Evolutionary conservation across 2,888 invertebrate genomes (phyloP), one percentile per base, ranked within the genome.

Genomic region (Clostera curtula): DNA sequence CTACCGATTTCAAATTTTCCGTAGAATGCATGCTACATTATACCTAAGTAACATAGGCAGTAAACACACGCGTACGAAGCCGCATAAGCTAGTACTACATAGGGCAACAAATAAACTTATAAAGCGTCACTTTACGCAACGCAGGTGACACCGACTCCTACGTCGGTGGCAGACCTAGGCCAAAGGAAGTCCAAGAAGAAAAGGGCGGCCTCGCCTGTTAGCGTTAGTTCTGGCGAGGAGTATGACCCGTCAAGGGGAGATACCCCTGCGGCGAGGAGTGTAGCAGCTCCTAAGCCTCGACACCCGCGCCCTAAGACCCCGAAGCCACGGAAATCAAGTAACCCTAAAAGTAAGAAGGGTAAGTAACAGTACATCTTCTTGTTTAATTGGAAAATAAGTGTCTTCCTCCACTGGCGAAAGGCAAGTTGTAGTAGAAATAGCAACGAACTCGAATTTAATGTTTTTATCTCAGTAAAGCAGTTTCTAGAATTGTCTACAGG

Each of bases 161-260:
- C 62, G 17, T 68, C 75, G 24, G 63, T 80, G 37, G 62, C 74
- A 2, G 80, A 82, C 33, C 49, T 82, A 30, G 79, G 77, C 7
- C 80, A 69, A 40, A 65, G 74, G 30, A 82, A 76, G 48, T 79
- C 79, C 1, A 83, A 83, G 49, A 82, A 82, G 56, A 83, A 83
- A 39, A 59, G 74, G 19, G 65, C 66, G 1, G 70, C 73, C 2
- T 77, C 83, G 4, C 82, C 84, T 0, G 69, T 62, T 1, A 77
- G 82, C 34, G 76, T 68, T 13, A 83, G 83, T 36, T 84, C 84
- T 2, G 84, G 84, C 24, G 84, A 84, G 44, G 84, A 84, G 46
- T 84, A 84, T 28, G 77, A 82, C 38, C 83, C 84, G 3, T 49
- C 68, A 5, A 61, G 68, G 3, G 79, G 76, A 0, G 82, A 80